Evolutionary conservation across 2,888 invertebrate species (phyloP).

Genomic region (Oligia strigilis): DNA sequence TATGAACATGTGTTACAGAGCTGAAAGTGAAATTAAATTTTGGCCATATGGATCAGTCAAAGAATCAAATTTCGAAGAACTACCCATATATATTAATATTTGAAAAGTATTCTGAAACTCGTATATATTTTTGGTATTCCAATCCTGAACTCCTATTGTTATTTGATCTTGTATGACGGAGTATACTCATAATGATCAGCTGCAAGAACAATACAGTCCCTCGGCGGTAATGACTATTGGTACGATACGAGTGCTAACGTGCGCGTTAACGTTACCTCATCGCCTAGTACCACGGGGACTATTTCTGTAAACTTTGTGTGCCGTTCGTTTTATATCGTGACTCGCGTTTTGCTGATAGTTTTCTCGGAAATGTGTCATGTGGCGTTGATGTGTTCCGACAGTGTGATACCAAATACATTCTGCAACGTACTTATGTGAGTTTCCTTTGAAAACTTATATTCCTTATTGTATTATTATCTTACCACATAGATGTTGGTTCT

Average conservation of each 20-base stretch:
- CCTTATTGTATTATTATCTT: too few relatives aligned
- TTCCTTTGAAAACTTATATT: not conserved
- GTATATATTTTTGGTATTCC: not conserved
- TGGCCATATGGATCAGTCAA: too few relatives aligned
- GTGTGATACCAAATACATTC: conserved; percentile 7
- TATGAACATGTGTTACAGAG: too few relatives aligned
- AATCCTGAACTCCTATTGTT: not conserved
- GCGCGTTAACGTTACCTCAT: conserved; percentile 26
- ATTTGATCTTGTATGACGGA: not conserved
- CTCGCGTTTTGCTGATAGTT: conserved; percentile 17
- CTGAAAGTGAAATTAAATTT: too few relatives aligned
- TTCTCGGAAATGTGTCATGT: conserved; percentile 25
- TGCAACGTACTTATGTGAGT: not conserved
- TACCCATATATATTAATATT: too few relatives aligned
- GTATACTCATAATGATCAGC: not conserved
- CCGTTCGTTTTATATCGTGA: conserved; percentile 33
- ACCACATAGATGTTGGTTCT: not conserved
- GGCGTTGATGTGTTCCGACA: conserved; percentile 1
- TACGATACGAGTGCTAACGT: conserved; percentile 20
- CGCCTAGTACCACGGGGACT: conserved; percentile 6
- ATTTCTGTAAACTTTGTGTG: conserved; percentile 31
- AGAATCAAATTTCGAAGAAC: too few relatives aligned
- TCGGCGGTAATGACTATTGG: conserved; percentile 35
- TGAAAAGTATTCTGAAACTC: not conserved
- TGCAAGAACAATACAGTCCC: conserved; percentile 29